phyloP scores from a whole-genome alignment of 2,797 vertebrate genomes.

The Sebastes diaconus region DNA sequence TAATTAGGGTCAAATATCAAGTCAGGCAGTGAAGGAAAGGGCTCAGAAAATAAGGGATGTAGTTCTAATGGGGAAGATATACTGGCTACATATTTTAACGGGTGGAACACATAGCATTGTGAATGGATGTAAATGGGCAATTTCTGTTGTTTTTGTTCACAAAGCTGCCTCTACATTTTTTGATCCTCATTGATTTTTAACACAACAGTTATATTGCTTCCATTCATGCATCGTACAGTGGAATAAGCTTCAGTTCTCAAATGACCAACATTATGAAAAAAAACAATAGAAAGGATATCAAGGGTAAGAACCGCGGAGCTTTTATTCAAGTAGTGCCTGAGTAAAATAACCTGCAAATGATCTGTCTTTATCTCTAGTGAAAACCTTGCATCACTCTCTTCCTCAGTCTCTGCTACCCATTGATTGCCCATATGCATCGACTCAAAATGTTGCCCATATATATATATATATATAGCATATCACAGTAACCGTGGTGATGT shows the following conservation, averaged over 20 bases:
- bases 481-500: slow-evolving; percentile 23
- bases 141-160: slow-evolving; percentile 4
- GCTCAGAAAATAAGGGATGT: not conserved
- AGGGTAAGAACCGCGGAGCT: not conserved
- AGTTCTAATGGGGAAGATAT: not conserved
- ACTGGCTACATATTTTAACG: not conserved
- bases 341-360: too few species aligned
- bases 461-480: slow-evolving; percentile 8
- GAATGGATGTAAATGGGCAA: slow-evolving; percentile 22
- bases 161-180: not conserved
- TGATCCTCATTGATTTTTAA: not conserved
- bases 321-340: too few species aligned
- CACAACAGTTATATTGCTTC: not conserved
- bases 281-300: not conserved
- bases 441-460: not conserved
- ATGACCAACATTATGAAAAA: not conserved
- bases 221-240: not conserved
- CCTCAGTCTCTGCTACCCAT: not conserved
- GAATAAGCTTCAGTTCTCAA: slow-evolving; percentile 23
- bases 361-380: not conserved
- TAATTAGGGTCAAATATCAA: not conserved
- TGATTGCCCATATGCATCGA: slow-evolving; percentile 6
- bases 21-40: not conserved
- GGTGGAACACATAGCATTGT: slow-evolving; percentile 4
- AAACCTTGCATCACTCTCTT: not conserved